Evolutionary conservation across 1,140 invertebrate genomes (phyloP).

Genomic region (Megalopta genalis): DNA sequence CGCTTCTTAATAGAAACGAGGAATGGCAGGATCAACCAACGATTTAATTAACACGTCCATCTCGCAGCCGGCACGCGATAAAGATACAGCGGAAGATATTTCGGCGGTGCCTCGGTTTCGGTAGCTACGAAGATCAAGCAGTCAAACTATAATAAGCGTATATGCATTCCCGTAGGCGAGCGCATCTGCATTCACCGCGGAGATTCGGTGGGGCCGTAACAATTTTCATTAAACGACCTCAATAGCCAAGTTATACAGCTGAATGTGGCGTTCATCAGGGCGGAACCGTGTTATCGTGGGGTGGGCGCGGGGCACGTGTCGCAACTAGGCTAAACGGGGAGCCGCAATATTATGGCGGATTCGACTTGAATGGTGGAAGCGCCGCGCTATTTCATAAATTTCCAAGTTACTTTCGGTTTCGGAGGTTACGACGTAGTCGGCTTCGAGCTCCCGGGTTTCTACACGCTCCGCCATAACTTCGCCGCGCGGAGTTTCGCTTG

Average conservation of each 20-base stretch:
- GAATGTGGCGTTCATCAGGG: constrained; percentile 45
- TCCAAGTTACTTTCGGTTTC: constrained; percentile 59
- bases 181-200: constrained; percentile 45
- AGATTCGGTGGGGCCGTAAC: constrained; percentile 38
- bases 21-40: neutral
- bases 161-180: constrained; percentile 6
- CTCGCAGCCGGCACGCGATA: neutral
- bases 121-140: neutral
- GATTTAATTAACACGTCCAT: constrained; percentile 1
- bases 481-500: constrained; percentile 11
- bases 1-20: no score
- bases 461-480: constrained; percentile 13
- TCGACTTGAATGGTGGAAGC: constrained; percentile 12
- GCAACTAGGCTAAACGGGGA: constrained; percentile 2
- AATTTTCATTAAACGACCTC: constrained; percentile 58
- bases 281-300: constrained; percentile 21
- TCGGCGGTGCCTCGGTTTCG: neutral
- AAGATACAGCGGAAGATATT: neutral
- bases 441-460: neutral
- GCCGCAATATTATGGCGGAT: constrained; percentile 36
- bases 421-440: neutral
- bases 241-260: constrained; percentile 36
- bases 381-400: constrained; percentile 54
- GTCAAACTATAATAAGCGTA: constrained; percentile 14
- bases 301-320: neutral